These are phyloP conservation scores for Ia io DNA, from an alignment of 2,113 vertebrate species.

Conservation along the genomic window DNA sequence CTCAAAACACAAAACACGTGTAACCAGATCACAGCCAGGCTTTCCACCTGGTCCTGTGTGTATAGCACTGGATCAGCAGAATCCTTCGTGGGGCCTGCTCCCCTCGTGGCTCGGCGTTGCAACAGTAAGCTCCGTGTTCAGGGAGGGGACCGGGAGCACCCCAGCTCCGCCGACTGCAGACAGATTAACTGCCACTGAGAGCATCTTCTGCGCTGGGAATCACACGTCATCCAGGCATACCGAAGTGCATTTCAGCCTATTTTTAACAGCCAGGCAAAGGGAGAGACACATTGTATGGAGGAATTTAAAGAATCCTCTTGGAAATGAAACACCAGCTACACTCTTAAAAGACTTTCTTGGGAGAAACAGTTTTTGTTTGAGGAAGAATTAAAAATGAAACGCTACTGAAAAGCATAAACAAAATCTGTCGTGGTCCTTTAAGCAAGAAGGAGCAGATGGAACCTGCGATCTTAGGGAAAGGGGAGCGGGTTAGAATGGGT, in stretches of 20 bases:
- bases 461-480: not conserved
- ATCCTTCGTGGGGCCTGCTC: not conserved
- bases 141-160: fast-evolving
- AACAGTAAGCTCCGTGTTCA: not conserved
- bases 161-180: not conserved
- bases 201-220: not conserved
- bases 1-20: conserved; percentile 32
- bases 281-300: not conserved
- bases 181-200: not conserved
- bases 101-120: not conserved
- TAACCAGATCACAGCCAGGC: conserved; percentile 15
- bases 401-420: not conserved
- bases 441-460: not conserved
- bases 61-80: not conserved
- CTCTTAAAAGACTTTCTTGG: not conserved
- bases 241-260: not conserved
- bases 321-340: not conserved
- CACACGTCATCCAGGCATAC: not conserved
- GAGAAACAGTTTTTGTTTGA: conserved; percentile 53
- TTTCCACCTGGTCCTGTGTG: not conserved
- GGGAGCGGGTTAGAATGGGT: not conserved
- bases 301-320: conserved; percentile 18
- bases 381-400: conserved; percentile 46
- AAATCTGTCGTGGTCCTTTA: not conserved
- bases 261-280: conserved; percentile 24